phyloP scores from a whole-genome alignment of 1,140 invertebrate genomes.

The Pseudomyrmex cubaensis region DNA sequence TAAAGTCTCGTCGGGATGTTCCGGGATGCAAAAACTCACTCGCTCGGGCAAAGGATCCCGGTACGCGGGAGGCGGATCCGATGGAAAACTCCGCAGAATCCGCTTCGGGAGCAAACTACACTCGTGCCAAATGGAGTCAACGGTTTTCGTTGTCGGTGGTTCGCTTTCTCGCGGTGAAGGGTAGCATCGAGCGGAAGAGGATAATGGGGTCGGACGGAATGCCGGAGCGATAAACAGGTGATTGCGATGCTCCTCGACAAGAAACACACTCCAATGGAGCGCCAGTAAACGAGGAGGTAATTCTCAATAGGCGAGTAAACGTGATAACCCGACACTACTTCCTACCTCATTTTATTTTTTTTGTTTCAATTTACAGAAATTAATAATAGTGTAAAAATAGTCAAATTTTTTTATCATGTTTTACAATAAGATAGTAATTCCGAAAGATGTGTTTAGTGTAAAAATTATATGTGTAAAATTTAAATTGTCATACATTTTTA shows the following conservation, averaged over 20 bases:
- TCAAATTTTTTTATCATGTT: not conserved
- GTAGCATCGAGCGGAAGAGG: not conserved
- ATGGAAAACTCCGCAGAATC: conserved; percentile 37
- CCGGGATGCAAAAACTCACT: conserved; percentile 47
- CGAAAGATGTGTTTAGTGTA: not conserved
- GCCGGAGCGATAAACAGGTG: conserved; percentile 59
- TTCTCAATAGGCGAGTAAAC: conserved; percentile 43
- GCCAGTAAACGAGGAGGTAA: conserved; percentile 32
- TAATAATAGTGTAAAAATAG: not conserved
- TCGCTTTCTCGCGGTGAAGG: conserved; percentile 15
- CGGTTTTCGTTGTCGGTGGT: conserved; percentile 43
- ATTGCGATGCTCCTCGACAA: conserved; percentile 47
- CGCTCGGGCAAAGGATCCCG: conserved; percentile 39
- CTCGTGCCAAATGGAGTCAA: conserved; percentile 63
- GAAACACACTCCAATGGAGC: conserved; percentile 27
- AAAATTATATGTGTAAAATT: not conserved
- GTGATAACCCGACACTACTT: not conserved
- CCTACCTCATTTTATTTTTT: not conserved
- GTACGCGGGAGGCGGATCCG: conserved; percentile 31
- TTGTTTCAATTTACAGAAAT: conserved; percentile 38
- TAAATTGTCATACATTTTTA: too few relatives aligned
- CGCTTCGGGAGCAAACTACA: conserved; percentile 26
- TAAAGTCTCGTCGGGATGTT: conserved; percentile 57
- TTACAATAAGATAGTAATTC: not conserved
- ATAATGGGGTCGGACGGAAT: conserved; percentile 22